Base-by-base conservation (phyloP, 2,113 vertebrate genomes). In the Pipra filicauda region DNA sequence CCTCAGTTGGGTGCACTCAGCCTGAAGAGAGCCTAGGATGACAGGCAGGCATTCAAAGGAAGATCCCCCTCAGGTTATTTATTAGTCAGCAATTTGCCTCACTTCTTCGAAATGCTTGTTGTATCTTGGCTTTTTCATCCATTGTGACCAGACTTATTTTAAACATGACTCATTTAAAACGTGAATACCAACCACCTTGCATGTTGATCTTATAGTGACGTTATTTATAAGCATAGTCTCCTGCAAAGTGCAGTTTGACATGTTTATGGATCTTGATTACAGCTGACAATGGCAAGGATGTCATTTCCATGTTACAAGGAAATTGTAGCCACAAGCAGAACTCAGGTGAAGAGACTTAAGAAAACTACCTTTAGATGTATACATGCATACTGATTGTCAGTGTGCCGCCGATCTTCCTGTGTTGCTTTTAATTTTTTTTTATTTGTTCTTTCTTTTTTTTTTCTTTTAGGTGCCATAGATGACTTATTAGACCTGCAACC, bases 401-500 rank as follows among this genome's bases (percentile, higher is more conserved):
- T 41, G 24, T 51, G 59, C 84, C 57, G 96, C 61, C 75, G 9
- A 48, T 54, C 70, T 77, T 91, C 46, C 24, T 96, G 85, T 30
- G 62, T 88, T 95, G 44, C 58, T 97, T 95, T 91, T 28, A n/a
- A 48, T 82, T 54, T 70, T 78, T 39, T 57, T 54, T 44, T 16
- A 1, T 33, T 26, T 6, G 8, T 10, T 26, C 22, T n/a, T 28
- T 67, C 5, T 30, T 17, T 30, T 15, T n/a, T 27, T 33, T 74
- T 48, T 77, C 30, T 43, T 67, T 39, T 92, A 97, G 97, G 97
- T 95, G 75, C 95, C 55, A 37, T 97, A 90, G 97, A 98, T 96
- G 97, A 98, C 46, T 96, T 98, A 51, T 43, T 98, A 93, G 97
- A 98, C 76, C 64, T 98, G 80, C 98, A 98, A 51, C 95, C 97